Conservation (phyloP, 2,797 vertebrate species). For the Semotilus atromaculatus region DNA sequence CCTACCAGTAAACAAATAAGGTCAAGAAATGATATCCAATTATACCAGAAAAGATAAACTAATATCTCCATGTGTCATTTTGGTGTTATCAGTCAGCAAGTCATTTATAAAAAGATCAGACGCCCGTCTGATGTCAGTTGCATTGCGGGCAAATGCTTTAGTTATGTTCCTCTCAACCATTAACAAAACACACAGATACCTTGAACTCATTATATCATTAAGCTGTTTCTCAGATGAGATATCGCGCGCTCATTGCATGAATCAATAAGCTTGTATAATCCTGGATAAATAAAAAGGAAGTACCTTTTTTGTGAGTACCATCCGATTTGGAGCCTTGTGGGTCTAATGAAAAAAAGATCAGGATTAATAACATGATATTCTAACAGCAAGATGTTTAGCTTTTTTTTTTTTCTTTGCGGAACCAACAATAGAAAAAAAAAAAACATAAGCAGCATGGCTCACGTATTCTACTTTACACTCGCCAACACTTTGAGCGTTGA, state of each 20-base stretch:
- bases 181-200: slow-evolving; percentile 45
- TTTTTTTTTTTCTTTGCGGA: slow-evolving; percentile 70
- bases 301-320: slow-evolving; percentile 88
- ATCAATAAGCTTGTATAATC: slow-evolving; percentile 58
- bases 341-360: slow-evolving; percentile 87
- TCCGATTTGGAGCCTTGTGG: slow-evolving; percentile 86
- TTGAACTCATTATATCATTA: slow-evolving; percentile 18
- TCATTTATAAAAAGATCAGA: slow-evolving; percentile 15
- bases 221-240: slow-evolving; percentile 39
- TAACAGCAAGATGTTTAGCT: slow-evolving; percentile 76
- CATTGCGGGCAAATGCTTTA: background rate
- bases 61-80: slow-evolving; percentile 4
- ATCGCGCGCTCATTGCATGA: slow-evolving; percentile 48
- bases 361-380: slow-evolving; percentile 85
- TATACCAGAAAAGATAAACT: slow-evolving; percentile 10
- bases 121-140: background rate
- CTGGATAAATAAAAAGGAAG: slow-evolving; percentile 74
- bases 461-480: slow-evolving; percentile 71
- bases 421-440: slow-evolving; percentile 74
- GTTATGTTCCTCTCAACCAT: slow-evolving; percentile 12
- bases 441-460: slow-evolving; percentile 79
- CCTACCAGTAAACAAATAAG: background rate
- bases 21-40: slow-evolving; percentile 24
- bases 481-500: slow-evolving; percentile 77
- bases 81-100: background rate